Conservation (phyloP, 2,797 vertebrate genomes). For the Loriculus beryllinus region DNA sequence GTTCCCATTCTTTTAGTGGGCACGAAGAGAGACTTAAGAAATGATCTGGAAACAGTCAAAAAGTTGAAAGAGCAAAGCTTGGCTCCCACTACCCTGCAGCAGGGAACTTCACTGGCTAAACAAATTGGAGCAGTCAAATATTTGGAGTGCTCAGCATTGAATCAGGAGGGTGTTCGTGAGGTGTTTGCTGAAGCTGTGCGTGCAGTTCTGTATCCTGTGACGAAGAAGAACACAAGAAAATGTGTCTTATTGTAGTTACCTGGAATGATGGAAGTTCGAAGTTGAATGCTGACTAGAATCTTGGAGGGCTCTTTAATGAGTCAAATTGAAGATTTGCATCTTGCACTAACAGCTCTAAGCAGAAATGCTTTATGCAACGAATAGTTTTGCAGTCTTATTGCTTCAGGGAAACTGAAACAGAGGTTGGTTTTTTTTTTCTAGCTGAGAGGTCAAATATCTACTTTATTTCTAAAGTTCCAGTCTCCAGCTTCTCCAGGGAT, state of each 20-base stretch:
- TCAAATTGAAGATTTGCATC: slow-evolving; percentile 61
- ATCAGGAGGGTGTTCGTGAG: slow-evolving; percentile 89
- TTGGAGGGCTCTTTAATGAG: slow-evolving; percentile 16
- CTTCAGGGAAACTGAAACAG: slow-evolving; percentile 55
- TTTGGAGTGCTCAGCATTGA: slow-evolving; percentile 90
- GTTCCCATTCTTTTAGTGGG: slow-evolving; percentile 91
- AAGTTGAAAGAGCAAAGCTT: slow-evolving; percentile 93
- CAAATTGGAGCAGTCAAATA: slow-evolving; percentile 94
- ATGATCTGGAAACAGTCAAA: slow-evolving; percentile 87
- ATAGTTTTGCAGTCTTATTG: slow-evolving; percentile 44
- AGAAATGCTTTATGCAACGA: slow-evolving; percentile 44
- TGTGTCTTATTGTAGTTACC: slow-evolving; percentile 87
- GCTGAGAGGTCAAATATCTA: slow-evolving; percentile 28
- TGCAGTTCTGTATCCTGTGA: slow-evolving; percentile 88
- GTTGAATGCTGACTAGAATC: slow-evolving; percentile 18
- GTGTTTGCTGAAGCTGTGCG: slow-evolving; percentile 91
- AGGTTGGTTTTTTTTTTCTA: neutral
- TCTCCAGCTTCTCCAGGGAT: slow-evolving; percentile 21
- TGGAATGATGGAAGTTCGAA: neutral
- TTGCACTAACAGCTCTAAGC: slow-evolving; percentile 71
- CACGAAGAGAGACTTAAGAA: slow-evolving; percentile 90
- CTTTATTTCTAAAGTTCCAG: slow-evolving; percentile 11
- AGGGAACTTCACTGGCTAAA: slow-evolving; percentile 87
- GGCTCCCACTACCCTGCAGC: slow-evolving; percentile 87
- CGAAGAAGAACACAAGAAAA: slow-evolving; percentile 90